Evolutionary conservation across 1,140 invertebrate genomes (phyloP).

Genomic region (Lordiphosa collinella): DNA sequence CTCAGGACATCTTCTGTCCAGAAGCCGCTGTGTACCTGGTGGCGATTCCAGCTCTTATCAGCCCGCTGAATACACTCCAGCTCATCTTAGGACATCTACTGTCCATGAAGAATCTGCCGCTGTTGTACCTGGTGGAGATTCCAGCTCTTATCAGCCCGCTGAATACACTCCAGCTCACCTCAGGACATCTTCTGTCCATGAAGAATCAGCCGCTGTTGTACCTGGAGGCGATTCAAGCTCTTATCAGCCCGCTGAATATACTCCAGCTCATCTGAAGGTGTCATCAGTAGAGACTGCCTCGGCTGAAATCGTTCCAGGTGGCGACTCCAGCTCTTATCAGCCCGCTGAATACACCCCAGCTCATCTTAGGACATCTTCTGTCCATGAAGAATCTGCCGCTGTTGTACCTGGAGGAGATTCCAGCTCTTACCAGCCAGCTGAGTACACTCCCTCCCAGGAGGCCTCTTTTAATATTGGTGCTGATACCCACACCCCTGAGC

Average conservation of each 20-base stretch:
- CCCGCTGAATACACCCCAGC: slow-evolving; percentile 10
- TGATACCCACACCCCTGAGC: slow-evolving; percentile 31
- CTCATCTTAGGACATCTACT: neutral
- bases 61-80: slow-evolving; percentile 2
- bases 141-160: slow-evolving; percentile 34
- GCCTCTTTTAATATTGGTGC: slow-evolving; percentile 29
- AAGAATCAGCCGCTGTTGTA: neutral
- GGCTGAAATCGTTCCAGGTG: neutral
- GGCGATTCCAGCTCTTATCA: neutral
- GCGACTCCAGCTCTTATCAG: slow-evolving; percentile 15
- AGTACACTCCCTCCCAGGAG: slow-evolving; percentile 7
- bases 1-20: neutral
- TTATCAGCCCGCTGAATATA: slow-evolving; percentile 30
- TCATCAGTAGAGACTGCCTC: neutral
- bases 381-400: neutral
- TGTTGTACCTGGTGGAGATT: slow-evolving; percentile 10
- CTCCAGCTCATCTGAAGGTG: neutral
- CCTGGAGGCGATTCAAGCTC: slow-evolving; percentile 26
- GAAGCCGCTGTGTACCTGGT: slow-evolving; percentile 5
- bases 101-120: neutral
- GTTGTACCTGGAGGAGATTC: slow-evolving; percentile 15
- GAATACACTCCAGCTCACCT: slow-evolving; percentile 15
- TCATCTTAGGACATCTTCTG: neutral
- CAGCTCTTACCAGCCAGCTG: slow-evolving; percentile 8
- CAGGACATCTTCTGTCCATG: neutral